Evolutionary conservation across 2,888 invertebrate species (phyloP).

Genomic region (Phengaris arion): DNA sequence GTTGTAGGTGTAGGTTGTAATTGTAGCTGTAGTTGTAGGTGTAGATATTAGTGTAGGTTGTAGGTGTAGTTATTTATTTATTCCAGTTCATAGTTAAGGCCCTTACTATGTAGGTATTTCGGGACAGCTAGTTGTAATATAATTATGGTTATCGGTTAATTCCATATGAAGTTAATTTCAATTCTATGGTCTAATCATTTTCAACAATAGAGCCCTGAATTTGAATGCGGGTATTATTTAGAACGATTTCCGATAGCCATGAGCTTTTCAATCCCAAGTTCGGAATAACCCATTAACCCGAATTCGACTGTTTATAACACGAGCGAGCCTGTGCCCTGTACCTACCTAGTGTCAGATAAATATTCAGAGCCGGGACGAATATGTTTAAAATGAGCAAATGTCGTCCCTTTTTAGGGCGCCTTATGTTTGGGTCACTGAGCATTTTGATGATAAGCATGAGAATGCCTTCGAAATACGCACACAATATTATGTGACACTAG

Average conservation of each 20-base stretch:
- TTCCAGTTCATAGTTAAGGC: no score
- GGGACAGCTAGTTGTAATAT: no score
- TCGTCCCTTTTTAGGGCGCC: conserved; percentile 52
- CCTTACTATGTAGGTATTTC: no score
- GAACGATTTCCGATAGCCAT: conserved; percentile 24
- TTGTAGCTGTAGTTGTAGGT: no score
- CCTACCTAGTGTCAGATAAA: conserved; percentile 61
- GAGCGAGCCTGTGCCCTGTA: conserved; percentile 51
- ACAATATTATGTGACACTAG: background rate
- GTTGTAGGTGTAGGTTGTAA: no score
- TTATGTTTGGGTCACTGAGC: conserved; percentile 59
- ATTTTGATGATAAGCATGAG: conserved; percentile 48
- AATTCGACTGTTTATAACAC: conserved; percentile 59
- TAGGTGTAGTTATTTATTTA: no score
- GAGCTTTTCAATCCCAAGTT: conserved; percentile 29
- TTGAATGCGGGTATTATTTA: conserved; percentile 2
- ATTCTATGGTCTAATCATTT: conserved; percentile 7
- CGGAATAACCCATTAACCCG: conserved; percentile 55
- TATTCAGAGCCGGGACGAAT: conserved; percentile 34
- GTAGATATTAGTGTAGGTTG: no score
- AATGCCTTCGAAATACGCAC: background rate
- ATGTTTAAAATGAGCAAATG: conserved; percentile 32
- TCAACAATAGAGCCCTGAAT: background rate
- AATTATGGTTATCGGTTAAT: background rate
- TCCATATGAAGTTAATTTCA: background rate